Evolutionary conservation across 2,797 vertebrate species (phyloP).

Genomic region (Harpagifer antarcticus): DNA sequence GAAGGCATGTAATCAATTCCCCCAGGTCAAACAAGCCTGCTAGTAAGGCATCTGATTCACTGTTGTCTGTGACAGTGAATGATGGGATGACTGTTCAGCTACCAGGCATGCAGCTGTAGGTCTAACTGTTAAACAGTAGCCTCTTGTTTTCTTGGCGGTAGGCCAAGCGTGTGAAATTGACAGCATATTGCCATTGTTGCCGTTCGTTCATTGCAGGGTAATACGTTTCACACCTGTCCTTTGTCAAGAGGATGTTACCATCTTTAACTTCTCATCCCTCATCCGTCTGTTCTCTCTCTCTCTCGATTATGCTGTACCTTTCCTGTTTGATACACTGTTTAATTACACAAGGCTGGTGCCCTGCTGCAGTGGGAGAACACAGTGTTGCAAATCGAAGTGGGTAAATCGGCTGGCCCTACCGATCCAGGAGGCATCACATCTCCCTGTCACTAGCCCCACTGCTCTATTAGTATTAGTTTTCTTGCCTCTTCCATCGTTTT

Average conservation of each 20-base stretch:
- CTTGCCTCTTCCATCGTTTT: too few species aligned
- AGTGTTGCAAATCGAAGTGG: slow-evolving; percentile 73
- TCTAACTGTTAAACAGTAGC: slow-evolving; percentile 50
- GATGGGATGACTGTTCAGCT: slow-evolving; percentile 57
- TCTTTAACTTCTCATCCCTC: slow-evolving; percentile 3
- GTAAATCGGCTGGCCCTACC: slow-evolving; percentile 65
- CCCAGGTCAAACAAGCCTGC: slow-evolving; percentile 64
- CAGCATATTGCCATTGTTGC: slow-evolving; percentile 51
- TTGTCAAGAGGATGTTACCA: slow-evolving; percentile 1
- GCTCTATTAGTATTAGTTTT: background rate
- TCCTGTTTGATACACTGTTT: slow-evolving; percentile 34
- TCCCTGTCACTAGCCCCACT: slow-evolving; percentile 40
- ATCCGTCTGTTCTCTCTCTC: slow-evolving; percentile 7
- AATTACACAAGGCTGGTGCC: slow-evolving; percentile 52
- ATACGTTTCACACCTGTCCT: slow-evolving; percentile 68
- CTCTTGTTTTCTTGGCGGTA: slow-evolving; percentile 57
- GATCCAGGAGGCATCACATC: slow-evolving; percentile 48
- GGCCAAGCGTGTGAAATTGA: slow-evolving; percentile 56
- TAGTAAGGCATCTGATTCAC: slow-evolving; percentile 62
- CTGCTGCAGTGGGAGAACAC: slow-evolving; percentile 66
- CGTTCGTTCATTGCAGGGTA: slow-evolving; percentile 46
- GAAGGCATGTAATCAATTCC: slow-evolving; percentile 67
- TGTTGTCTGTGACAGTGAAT: slow-evolving; percentile 67
- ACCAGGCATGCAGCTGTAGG: slow-evolving; percentile 59
- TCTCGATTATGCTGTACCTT: slow-evolving; percentile 17